These are phyloP conservation scores for Crocallis elinguaria DNA, from an alignment of 2,888 invertebrate genomes.

Conservation along the genomic window DNA sequence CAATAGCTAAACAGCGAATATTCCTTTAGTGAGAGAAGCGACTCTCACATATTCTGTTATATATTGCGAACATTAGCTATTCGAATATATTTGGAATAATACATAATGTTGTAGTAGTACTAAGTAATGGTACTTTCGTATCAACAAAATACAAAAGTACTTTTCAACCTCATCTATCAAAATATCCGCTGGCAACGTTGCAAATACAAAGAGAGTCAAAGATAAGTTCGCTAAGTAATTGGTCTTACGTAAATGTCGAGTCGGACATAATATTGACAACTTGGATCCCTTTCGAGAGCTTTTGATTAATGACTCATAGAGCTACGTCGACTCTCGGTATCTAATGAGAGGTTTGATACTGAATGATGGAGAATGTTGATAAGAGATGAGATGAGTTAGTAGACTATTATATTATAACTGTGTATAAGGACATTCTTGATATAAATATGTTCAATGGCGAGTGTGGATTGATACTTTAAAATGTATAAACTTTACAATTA, in stretches of 20 bases:
- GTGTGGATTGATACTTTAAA: too few relatives aligned
- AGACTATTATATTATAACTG: neutral
- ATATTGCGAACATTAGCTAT: too few relatives aligned
- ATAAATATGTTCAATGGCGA: too few relatives aligned
- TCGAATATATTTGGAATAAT: too few relatives aligned
- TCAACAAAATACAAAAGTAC: neutral
- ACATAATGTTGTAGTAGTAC: too few relatives aligned
- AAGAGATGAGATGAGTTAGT: neutral
- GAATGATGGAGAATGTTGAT: conserved; percentile 15
- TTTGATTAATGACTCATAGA: conserved; percentile 50
- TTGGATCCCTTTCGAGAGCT: conserved; percentile 47
- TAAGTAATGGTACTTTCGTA: neutral
- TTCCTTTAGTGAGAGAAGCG: too few relatives aligned
- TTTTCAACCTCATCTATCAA: conserved; percentile 1
- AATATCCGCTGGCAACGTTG: conserved; percentile 9
- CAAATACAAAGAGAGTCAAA: conserved; percentile 17
- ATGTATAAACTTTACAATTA: too few relatives aligned
- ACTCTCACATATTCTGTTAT: too few relatives aligned
- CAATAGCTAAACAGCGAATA: too few relatives aligned
- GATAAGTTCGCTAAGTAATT: conserved; percentile 41
- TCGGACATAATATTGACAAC: conserved; percentile 52
- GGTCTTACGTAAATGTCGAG: conserved; percentile 41
- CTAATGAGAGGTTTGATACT: conserved; percentile 15
- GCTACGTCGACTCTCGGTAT: conserved; percentile 9
- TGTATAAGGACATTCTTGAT: too few relatives aligned